A percentile compares a stretch with the other conserved stretches of the same genome.
Conservation (phyloP, 2,888 invertebrate species). For the Noctuana brunneofusca region DNA sequence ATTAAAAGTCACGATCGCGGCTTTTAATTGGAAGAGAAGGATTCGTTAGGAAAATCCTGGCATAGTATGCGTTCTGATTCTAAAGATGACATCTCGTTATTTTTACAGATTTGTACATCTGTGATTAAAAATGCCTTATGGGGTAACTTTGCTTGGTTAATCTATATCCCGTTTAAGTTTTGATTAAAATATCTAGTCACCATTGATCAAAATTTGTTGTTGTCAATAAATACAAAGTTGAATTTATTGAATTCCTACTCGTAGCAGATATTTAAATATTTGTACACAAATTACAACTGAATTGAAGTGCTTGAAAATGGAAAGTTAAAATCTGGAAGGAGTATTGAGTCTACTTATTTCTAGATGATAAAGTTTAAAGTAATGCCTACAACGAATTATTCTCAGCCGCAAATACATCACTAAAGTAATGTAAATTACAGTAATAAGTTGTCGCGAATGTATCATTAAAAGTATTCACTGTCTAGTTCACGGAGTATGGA, state of each 20-base stretch:
- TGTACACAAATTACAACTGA: no score
- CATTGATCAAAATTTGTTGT: background rate
- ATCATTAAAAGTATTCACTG: background rate
- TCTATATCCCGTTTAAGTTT: no score
- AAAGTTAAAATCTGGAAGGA: no score
- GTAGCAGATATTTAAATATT: no score
- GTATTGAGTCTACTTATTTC: no score
- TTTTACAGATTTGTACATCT: background rate
- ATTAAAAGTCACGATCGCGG: constrained; percentile 2
- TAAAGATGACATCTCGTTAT: background rate
- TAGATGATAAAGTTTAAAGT: no score
- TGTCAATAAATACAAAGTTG: background rate
- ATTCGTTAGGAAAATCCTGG: background rate
- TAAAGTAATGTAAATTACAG: background rate
- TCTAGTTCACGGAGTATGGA: no score
- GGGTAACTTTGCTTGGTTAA: background rate
- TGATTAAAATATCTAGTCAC: no score
- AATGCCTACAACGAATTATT: background rate
- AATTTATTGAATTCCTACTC: no score
- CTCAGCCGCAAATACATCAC: background rate
- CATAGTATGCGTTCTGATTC: background rate
- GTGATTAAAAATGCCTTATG: background rate
- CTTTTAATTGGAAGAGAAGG: background rate
- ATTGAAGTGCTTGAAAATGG: no score
- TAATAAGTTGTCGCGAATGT: background rate